Evolutionary conservation across 2,113 vertebrate genomes (phyloP), one percentile per base, ranked within the genome.

Genomic region (Varanus komodoensis): DNA sequence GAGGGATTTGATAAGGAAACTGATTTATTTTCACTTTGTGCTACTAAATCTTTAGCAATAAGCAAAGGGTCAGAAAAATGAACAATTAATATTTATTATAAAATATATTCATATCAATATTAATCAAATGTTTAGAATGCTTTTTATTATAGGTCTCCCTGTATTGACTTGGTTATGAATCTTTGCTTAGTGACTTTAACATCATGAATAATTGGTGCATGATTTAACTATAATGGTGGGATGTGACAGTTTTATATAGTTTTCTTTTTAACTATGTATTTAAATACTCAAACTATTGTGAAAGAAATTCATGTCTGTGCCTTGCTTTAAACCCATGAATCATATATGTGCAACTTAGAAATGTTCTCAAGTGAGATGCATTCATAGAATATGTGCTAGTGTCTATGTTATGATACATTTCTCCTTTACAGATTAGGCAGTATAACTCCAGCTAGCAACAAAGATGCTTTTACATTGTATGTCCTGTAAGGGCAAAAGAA

Each of bases 151-250:
- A 87, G 8, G 71, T 86, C 25, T 19, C 68, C 23, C 87, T 93
- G 23, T 0, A 9, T 92, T 96, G 93, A 82, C 88, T 7, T 92
- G 74, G 89, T 73, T 79, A 57, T 85, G 32, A 85, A 85, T 89
- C 32, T 38, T 67, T 79, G 61, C 14, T 34, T 54, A 69, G 61
- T 84, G 61, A 77, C 61, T 68, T 64, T 38, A 84, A 85, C 61
- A 79, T 88, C 67, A 27, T 73, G 81, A 88, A 89, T 34, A 92
- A 38, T 91, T n/a, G 74, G 57, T 4, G 3, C 89, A 78, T 91
- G 89, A 83, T 93, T 93, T 89, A 69, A 84, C 29, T 78, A 74
- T 25, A 15, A 78, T 84, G 14, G n/a, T 92, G 38, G 68, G 50
- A 82, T 78, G 50, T 21, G 87, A 74, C 4, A 3, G 82, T 85